These are phyloP conservation scores for Cherax quadricarinatus DNA, from an alignment of 1,140 invertebrate species.

Conservation along the genomic window DNA sequence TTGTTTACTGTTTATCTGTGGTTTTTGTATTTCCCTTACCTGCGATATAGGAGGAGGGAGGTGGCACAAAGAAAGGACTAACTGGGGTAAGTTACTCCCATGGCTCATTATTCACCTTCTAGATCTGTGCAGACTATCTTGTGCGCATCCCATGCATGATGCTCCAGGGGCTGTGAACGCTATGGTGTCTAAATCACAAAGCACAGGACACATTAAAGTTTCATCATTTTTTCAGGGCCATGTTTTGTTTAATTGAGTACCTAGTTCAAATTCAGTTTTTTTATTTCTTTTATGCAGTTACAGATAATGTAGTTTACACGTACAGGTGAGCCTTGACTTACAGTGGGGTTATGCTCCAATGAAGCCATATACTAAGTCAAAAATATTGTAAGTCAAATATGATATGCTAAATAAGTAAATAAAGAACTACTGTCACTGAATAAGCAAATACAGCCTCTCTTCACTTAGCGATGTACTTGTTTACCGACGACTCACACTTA, in stretches of 20 bases:
- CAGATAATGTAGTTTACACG: no score
- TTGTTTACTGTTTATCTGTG: constrained; percentile 17
- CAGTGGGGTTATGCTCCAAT: no score
- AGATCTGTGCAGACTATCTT: background rate
- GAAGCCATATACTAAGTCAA: no score
- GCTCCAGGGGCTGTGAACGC: background rate
- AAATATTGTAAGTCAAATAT: no score
- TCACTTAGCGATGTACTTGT: no score
- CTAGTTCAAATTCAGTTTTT: no score
- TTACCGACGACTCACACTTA: no score
- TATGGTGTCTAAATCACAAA: background rate
- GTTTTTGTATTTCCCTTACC: constrained; percentile 12
- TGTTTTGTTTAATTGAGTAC: background rate
- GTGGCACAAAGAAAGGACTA: constrained; percentile 30
- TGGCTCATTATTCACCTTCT: background rate
- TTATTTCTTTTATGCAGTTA: no score
- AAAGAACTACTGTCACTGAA: no score
- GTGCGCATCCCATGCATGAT: background rate
- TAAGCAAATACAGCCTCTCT: no score
- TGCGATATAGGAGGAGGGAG: constrained; percentile 25
- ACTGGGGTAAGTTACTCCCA: constrained; percentile 42
- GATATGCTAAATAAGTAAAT: no score
- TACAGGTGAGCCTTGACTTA: no score
- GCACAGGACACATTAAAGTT: background rate
- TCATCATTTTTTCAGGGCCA: background rate